These are phyloP conservation scores for Megaceryle maxima DNA, from an alignment of 2,113 vertebrate genomes.

Conservation along the genomic window DNA sequence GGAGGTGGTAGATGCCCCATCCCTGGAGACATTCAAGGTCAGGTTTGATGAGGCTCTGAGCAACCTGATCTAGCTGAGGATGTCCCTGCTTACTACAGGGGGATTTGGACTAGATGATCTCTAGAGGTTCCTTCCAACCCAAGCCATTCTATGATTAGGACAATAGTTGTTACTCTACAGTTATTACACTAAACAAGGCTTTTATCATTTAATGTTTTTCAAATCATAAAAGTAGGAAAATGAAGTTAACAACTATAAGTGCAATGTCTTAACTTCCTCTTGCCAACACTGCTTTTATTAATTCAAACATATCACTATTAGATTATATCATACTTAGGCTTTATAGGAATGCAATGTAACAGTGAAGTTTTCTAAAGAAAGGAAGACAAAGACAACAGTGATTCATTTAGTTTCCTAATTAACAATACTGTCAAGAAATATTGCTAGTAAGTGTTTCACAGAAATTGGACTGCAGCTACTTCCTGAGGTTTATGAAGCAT, in stretches of 20 bases:
- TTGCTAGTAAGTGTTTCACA: conserved; percentile 59
- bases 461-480: conserved; percentile 62
- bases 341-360: neutral
- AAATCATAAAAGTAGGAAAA: neutral
- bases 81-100: no score
- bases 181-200: neutral
- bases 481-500: conserved; percentile 53
- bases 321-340: neutral
- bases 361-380: neutral
- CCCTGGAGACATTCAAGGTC: no score
- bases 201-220: neutral
- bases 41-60: no score
- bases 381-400: neutral
- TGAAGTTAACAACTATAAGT: neutral
- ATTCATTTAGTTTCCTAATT: neutral
- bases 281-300: neutral
- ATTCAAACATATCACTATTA: neutral
- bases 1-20: no score
- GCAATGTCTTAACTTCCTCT: neutral
- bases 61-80: no score
- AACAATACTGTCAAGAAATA: conserved; percentile 41
- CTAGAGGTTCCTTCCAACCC: neutral
- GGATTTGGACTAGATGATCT: no score
- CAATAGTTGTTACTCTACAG: neutral
- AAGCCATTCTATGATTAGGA: neutral